Evolutionary conservation across 2,113 vertebrate genomes (phyloP), one percentile per base, ranked within the genome.

Genomic region (Halichoeres trimaculatus): DNA sequence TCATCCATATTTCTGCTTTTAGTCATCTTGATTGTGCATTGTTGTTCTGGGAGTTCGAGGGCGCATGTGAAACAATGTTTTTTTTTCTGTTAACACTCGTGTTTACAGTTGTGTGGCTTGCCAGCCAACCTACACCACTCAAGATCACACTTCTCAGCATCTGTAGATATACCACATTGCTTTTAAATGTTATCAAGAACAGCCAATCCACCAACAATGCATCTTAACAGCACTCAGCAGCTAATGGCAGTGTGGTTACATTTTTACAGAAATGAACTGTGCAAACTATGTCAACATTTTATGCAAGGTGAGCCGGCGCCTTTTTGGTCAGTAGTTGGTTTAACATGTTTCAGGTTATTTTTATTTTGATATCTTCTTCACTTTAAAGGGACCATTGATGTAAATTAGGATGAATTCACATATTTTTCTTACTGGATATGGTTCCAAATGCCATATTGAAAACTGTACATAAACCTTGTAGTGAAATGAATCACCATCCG

Each of bases 241-340:
- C 88, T 91, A 86, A 40, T 85, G 70, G 81, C 70, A 62, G 35
- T 45, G 71, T 26, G 65, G 40, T 57, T 48, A 47, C 3, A 11
- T 68, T 76, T 79, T 62, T 62, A 80, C 47, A 74, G 43, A 65
- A 53, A 36, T 57, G 73, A n/a, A 78, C 58, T 76, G 81, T 76
- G 70, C 55, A 71, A 73, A 86, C 70, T 60, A 80, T 58, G 61
- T 76, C 67, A 80, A 86, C 72, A 85, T 76, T 80, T 85, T 90
- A 91, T 90, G 89, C 88, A 92, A 92, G 76, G 75, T 85, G 38
- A 84, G 58, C 57, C 24, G 5, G 17, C 19, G 69, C 74, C 61
- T 75, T 75, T 69, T 81, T 62, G 65, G 78, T 84, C 52, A 78
- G 70, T 51, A 75, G 48, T 70, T 58, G 72, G 48, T 70, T 58